Evolutionary conservation across 2,113 vertebrate species (phyloP).

Genomic region (Shinisaurus crocodilurus): DNA sequence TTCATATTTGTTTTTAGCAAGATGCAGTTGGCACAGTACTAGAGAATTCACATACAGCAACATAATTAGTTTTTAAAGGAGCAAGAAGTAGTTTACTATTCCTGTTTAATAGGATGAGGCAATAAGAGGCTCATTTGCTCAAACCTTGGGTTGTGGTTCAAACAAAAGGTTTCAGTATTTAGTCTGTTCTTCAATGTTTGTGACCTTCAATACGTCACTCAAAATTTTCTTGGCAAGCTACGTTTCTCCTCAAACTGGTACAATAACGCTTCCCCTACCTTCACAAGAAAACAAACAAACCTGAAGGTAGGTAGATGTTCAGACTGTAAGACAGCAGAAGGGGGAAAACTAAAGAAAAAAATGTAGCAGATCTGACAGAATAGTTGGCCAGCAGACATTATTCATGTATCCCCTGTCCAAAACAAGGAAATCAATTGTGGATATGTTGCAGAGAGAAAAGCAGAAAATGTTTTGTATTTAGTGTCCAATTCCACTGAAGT

Average conservation of each 20-base stretch:
- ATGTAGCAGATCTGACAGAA: background rate
- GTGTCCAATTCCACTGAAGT: background rate
- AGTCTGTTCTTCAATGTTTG: rapidly evolving
- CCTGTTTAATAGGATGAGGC: background rate
- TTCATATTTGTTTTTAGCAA: background rate
- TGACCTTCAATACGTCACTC: rapidly evolving
- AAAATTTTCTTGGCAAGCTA: background rate
- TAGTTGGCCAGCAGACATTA: background rate
- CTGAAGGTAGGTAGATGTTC: background rate
- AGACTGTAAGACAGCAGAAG: background rate
- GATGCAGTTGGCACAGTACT: too few species aligned
- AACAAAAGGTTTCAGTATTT: background rate
- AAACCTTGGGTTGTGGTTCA: background rate
- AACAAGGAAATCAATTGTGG: background rate
- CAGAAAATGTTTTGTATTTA: background rate
- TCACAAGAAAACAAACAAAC: background rate
- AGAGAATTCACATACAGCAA: background rate
- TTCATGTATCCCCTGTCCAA: background rate
- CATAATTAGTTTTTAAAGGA: background rate
- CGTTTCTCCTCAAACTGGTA: background rate
- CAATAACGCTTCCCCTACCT: background rate
- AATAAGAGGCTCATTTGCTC: background rate
- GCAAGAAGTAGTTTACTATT: background rate
- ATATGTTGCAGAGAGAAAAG: background rate
- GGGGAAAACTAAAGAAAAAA: background rate